Conservation (phyloP, 2,113 vertebrate genomes). For the Deroptyus accipitrinus region DNA sequence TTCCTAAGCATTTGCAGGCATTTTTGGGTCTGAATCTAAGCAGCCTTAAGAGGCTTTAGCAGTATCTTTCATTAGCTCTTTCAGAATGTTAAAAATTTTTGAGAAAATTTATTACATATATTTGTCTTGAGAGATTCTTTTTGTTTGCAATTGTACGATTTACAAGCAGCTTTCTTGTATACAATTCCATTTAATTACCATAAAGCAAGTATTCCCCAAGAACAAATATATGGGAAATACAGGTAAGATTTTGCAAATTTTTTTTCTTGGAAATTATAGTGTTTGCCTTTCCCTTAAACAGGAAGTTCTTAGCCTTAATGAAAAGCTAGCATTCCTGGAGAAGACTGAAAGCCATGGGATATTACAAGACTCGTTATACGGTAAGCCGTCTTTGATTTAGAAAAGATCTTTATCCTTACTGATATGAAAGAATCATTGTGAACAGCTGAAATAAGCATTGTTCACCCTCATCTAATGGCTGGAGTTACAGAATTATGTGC, state of each 20-base stretch:
- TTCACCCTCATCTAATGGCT: neutral
- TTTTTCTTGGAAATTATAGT: neutral
- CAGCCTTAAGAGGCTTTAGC: neutral
- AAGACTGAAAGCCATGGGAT: constrained; percentile 4
- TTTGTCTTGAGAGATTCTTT: neutral
- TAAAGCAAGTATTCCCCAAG: neutral
- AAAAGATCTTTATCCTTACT: constrained; percentile 17
- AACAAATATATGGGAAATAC: neutral
- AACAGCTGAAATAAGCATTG: constrained; percentile 8
- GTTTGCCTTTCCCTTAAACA: neutral
- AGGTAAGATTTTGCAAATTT: neutral
- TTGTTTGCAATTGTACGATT: neutral
- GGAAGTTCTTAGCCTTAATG: constrained; percentile 8
- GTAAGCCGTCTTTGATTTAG: constrained; percentile 14
- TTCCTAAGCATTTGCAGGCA: neutral
- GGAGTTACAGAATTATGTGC: neutral
- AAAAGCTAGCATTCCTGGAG: constrained; percentile 11
- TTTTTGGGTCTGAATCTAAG: neutral
- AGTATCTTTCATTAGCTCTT: neutral
- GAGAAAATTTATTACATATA: neutral
- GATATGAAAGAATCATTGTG: constrained; percentile 30
- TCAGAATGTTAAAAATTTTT: neutral
- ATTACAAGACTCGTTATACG: neutral
- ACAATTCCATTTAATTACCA: neutral
- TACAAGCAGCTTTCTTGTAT: neutral